Conservation (phyloP, 2,888 invertebrate genomes). For the Pemphredon lugubris region DNA sequence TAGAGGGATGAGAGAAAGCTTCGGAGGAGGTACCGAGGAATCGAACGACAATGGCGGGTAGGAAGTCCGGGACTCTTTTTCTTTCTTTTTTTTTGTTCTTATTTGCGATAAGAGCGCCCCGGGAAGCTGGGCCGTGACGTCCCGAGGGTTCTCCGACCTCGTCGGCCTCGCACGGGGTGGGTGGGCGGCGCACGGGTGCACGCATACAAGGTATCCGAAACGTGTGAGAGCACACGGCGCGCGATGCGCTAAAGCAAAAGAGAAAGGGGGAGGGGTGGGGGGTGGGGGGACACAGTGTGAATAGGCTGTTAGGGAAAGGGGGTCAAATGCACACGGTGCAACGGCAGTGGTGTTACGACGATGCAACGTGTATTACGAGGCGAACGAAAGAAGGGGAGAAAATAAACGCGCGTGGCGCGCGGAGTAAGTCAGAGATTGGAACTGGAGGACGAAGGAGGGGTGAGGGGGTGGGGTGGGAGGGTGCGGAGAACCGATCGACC, state of each 20-base stretch:
- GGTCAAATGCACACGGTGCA: conserved; percentile 45
- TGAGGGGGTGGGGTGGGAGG: conserved; percentile 1
- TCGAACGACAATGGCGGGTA: conserved; percentile 22
- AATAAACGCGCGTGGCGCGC: conserved; percentile 29
- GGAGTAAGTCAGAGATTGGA: conserved; percentile 23
- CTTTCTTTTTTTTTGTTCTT: conserved; percentile 13
- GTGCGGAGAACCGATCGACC: conserved; percentile 14
- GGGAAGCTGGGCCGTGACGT: conserved; percentile 27
- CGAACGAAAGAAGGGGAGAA: conserved; percentile 44
- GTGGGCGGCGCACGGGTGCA: neutral
- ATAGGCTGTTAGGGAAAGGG: conserved; percentile 49
- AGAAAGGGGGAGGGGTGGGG: conserved; percentile 2
- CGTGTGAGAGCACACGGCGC: conserved; percentile 5
- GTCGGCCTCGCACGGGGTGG: conserved; percentile 9
- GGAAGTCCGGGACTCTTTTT: no score
- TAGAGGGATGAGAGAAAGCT: conserved; percentile 3
- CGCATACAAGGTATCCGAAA: conserved; percentile 17
- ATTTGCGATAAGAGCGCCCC: conserved; percentile 15
- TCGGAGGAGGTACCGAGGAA: conserved; percentile 9
- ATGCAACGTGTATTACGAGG: conserved; percentile 30
- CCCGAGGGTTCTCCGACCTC: conserved; percentile 25
- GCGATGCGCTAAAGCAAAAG: conserved; percentile 12
- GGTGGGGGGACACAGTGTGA: conserved; percentile 24
- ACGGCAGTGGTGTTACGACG: conserved; percentile 19
- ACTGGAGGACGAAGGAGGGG: no score